Percentiles rank a stretch among this genome's conserved stretches.
These are phyloP conservation scores for Halocaridina rubra DNA, from an alignment of 2,888 invertebrate genomes.

Conservation along the genomic window DNA sequence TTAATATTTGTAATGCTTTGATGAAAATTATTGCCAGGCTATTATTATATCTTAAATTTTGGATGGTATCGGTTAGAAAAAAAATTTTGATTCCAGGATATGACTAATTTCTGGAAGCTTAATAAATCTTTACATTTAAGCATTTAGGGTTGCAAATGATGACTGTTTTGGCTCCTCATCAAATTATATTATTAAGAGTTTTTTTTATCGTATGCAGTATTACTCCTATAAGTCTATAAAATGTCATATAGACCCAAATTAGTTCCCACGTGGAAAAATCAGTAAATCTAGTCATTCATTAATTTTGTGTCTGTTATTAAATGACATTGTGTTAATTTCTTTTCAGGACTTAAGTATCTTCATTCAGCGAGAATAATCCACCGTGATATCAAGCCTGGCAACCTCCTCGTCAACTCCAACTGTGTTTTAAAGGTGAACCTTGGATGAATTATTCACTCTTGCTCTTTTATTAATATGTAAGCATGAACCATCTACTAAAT, in stretches of 20 bases:
- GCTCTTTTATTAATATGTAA: neutral
- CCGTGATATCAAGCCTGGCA: slow-evolving; percentile 99
- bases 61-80: too few relatives aligned
- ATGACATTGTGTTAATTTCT: neutral
- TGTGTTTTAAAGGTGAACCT: slow-evolving; percentile 89
- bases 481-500: neutral
- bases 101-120: too few relatives aligned
- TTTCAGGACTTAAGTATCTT: slow-evolving; percentile 92
- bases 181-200: too few relatives aligned
- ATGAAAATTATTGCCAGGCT: neutral
- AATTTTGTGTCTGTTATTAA: neutral
- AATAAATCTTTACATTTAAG: too few relatives aligned
- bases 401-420: slow-evolving; percentile 98
- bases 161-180: too few relatives aligned
- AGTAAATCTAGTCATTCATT: neutral
- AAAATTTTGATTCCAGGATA: too few relatives aligned
- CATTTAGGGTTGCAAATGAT: too few relatives aligned
- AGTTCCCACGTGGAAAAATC: too few relatives aligned
- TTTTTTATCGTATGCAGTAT: too few relatives aligned
- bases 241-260: too few relatives aligned
- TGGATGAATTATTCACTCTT: neutral
- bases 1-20: too few relatives aligned
- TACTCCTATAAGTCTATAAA: neutral
- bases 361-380: slow-evolving; percentile 98
- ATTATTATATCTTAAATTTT: neutral